Conservation (phyloP, 2,888 invertebrate species). For the Bombylius major region DNA sequence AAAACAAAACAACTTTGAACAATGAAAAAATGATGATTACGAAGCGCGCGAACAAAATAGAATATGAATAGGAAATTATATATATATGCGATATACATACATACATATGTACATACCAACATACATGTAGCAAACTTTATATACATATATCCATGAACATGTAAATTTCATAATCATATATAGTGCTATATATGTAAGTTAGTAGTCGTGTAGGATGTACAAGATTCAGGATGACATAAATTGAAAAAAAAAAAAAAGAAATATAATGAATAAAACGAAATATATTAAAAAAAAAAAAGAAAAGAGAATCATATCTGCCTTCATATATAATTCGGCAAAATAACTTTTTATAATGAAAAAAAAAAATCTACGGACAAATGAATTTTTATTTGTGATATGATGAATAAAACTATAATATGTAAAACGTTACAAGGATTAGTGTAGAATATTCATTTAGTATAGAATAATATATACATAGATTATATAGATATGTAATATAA, state of each 20-base stretch:
- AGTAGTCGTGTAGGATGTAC: no score
- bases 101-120: no score
- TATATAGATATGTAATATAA: no score
- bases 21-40: background rate
- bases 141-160: no score
- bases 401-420: constrained; percentile 1
- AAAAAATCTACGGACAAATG: constrained; percentile 13
- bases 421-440: background rate
- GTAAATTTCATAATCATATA: no score
- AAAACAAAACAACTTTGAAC: background rate
- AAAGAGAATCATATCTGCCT: background rate
- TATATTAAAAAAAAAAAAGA: no score
- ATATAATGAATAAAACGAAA: no score
- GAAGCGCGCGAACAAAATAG: background rate
- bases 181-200: no score
- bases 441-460: no score
- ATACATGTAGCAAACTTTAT: no score
- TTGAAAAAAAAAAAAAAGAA: background rate
- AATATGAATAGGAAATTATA: background rate
- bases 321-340: constrained; percentile 7
- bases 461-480: no score
- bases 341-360: constrained; percentile 10
- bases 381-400: constrained; percentile 13
- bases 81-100: background rate
- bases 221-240: background rate